Conservation (phyloP, 2,888 invertebrate genomes). For the Gordius sp. region DNA sequence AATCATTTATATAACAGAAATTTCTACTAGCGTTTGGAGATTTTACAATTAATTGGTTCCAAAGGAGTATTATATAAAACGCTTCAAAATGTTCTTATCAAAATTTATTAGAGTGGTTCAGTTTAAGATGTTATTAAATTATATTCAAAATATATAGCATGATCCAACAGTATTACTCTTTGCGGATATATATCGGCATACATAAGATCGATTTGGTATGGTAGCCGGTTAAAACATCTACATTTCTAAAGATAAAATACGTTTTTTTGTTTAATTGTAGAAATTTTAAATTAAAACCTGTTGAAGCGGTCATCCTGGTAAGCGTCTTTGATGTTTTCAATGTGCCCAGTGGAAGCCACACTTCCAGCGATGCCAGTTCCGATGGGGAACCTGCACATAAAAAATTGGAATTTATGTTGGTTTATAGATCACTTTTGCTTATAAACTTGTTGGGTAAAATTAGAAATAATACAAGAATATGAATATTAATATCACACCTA, state of each 20-base stretch:
- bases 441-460: neutral
- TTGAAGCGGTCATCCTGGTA: conserved; percentile 52
- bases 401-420: neutral
- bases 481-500: conserved; percentile 20
- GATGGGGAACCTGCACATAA: conserved; percentile 41
- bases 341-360: conserved; percentile 50
- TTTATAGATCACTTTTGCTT: conserved; percentile 13
- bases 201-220: conserved; percentile 47
- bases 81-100: neutral
- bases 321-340: conserved; percentile 53
- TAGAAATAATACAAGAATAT: neutral
- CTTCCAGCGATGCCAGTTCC: conserved; percentile 53
- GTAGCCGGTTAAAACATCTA: conserved; percentile 34
- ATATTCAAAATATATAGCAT: too few species aligned
- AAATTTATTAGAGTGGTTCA: neutral
- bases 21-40: too few species aligned
- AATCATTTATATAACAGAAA: too few species aligned
- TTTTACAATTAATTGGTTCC: too few species aligned
- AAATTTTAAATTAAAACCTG: conserved; percentile 25
- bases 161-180: conserved; percentile 32
- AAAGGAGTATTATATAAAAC: neutral
- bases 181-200: conserved; percentile 57
- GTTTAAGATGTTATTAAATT: neutral
- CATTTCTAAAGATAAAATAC: conserved; percentile 26
- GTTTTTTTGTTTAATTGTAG: conserved; percentile 1